Evolutionary conservation across 2,797 vertebrate genomes (phyloP).

Genomic region (Takifugu ocellatus): DNA sequence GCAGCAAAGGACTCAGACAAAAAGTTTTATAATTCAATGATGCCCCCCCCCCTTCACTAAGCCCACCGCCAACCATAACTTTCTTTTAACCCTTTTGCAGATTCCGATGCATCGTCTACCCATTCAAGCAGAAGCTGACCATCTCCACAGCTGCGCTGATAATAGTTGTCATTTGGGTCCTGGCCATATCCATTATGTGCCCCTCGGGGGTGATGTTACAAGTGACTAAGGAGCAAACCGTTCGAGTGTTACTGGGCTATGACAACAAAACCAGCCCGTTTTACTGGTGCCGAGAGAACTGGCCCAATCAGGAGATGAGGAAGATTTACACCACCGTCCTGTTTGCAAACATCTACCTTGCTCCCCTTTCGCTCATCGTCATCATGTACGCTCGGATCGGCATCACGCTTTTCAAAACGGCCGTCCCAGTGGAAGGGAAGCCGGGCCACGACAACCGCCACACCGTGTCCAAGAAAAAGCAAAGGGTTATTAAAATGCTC

Average conservation of each 20-base stretch:
- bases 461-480: constrained; percentile 80
- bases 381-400: constrained; percentile 87
- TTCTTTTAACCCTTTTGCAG: constrained; percentile 61
- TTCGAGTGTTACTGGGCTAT: constrained; percentile 75
- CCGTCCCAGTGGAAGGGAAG: constrained; percentile 59
- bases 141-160: constrained; percentile 76
- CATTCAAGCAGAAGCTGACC: constrained; percentile 90
- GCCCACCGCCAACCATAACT: no score
- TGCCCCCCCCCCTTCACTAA: no score
- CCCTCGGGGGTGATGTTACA: constrained; percentile 89
- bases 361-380: constrained; percentile 84
- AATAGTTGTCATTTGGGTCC: constrained; percentile 83
- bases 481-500: constrained; percentile 88
- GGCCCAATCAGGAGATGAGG: constrained; percentile 87
- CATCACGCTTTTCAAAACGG: constrained; percentile 78
- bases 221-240: constrained; percentile 81
- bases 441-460: constrained; percentile 73
- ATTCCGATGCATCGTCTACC: constrained; percentile 86
- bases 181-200: constrained; percentile 87
- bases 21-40: no score
- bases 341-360: constrained; percentile 89
- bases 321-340: constrained; percentile 89
- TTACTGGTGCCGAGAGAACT: constrained; percentile 89
- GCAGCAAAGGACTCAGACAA: no score
- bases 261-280: constrained; percentile 80